Conservation (phyloP, 2,888 invertebrate species). For the Onthophagus sagittarius region DNA sequence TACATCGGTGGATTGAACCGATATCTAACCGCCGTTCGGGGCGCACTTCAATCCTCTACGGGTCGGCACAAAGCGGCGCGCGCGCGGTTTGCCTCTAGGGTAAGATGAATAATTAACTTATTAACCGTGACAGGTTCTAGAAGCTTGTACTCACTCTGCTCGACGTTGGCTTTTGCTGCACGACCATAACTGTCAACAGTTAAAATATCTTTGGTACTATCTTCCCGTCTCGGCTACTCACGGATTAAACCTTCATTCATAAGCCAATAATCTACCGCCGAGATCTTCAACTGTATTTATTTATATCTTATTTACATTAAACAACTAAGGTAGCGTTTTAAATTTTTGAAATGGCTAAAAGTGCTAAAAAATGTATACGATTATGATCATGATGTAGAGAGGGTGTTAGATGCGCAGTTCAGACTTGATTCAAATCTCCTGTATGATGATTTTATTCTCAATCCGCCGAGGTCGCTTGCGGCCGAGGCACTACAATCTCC, state of each 20-base stretch:
- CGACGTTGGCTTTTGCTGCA: not conserved
- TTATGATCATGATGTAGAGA: no score
- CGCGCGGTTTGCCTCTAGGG: not conserved
- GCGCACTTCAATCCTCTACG: not conserved
- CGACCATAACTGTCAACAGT: not conserved
- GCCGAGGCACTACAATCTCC: no score
- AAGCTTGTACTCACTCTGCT: not conserved
- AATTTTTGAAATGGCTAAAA: no score
- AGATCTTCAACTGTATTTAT: not conserved
- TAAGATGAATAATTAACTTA: not conserved
- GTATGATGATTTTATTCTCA: no score
- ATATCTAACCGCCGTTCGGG: not conserved
- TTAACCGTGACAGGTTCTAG: not conserved
- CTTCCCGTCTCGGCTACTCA: not conserved
- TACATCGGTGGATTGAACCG: not conserved
- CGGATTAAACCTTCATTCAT: not conserved
- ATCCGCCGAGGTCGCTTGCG: no score
- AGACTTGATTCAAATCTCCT: no score
- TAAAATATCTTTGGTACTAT: not conserved
- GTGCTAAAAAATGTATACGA: no score
- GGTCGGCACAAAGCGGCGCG: not conserved
- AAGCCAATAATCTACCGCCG: not conserved
- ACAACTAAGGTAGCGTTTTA: no score
- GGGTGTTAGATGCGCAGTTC: no score
- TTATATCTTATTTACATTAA: not conserved